Conservation (phyloP, 53 echinoderm and acorn worm genomes). For the Antedon mediterranea region DNA sequence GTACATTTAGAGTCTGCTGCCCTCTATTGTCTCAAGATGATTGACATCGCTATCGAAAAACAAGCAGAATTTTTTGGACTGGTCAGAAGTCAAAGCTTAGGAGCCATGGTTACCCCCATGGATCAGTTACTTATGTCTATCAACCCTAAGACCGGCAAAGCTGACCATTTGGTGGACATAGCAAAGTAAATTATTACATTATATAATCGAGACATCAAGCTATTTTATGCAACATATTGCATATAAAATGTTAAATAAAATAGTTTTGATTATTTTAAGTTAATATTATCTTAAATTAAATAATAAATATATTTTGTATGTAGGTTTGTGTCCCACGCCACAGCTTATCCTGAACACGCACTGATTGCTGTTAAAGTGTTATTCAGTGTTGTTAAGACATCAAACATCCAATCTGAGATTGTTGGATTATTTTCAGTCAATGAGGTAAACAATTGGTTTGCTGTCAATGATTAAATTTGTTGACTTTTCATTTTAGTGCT, state of each 20-base stretch:
- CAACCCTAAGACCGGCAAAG: constrained; percentile 58
- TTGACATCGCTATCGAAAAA: constrained; percentile 72
- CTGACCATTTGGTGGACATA: constrained; percentile 81
- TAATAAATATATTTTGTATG: background rate
- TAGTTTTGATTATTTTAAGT: too few relatives aligned
- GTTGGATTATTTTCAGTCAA: constrained; percentile 62
- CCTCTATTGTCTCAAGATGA: constrained; percentile 64
- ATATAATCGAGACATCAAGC: too few relatives aligned
- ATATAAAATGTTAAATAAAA: too few relatives aligned
- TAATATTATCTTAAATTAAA: too few relatives aligned
- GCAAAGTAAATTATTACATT: constrained; percentile 56
- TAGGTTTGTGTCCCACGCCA: constrained; percentile 63
- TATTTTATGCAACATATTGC: too few relatives aligned
- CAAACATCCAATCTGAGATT: constrained; percentile 71
- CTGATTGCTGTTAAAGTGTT: constrained; percentile 55
- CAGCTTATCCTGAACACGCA: constrained; percentile 49
- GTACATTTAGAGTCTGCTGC: constrained; percentile 44
- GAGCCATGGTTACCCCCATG: constrained; percentile 75
- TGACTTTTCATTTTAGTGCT: background rate
- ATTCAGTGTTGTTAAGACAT: constrained; percentile 42
- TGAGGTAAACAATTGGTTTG: constrained; percentile 33
- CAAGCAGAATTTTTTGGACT: constrained; percentile 73
- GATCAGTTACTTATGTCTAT: constrained; percentile 87
- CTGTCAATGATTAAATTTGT: background rate
- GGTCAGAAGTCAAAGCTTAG: constrained; percentile 59